Evolutionary conservation across 2,113 vertebrate genomes (phyloP).

Genomic region (Cebidichthys violaceus): DNA sequence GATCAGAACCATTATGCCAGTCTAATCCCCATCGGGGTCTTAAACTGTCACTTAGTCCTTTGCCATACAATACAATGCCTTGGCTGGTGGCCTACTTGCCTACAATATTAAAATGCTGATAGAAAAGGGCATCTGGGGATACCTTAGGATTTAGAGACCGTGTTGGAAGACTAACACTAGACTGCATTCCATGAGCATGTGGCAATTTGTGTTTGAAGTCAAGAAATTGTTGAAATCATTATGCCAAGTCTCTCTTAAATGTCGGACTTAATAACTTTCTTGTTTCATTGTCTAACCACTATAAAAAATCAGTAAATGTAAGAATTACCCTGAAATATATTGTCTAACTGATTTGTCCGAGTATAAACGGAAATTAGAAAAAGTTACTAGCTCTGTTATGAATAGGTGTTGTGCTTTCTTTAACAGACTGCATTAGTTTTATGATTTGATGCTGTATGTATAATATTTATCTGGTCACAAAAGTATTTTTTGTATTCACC

Average conservation of each 20-base stretch:
- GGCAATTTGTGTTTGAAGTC: constrained; percentile 72
- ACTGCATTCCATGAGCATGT: constrained; percentile 82
- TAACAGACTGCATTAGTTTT: constrained; percentile 79
- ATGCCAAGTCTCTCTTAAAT: constrained; percentile 55
- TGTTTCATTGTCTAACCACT: constrained; percentile 77
- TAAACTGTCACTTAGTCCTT: constrained; percentile 58
- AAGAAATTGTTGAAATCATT: constrained; percentile 63
- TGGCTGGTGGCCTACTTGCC: constrained; percentile 75
- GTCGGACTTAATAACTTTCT: constrained; percentile 55
- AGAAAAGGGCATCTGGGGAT: constrained; percentile 68
- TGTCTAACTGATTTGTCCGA: constrained; percentile 75
- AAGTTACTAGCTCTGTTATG: constrained; percentile 75
- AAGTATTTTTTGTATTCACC: constrained; percentile 91
- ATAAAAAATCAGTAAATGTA: constrained; percentile 77
- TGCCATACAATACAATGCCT: constrained; percentile 78
- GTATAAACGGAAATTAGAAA: constrained; percentile 74
- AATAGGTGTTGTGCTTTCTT: constrained; percentile 83
- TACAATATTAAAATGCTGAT: constrained; percentile 61
- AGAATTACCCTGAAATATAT: constrained; percentile 80
- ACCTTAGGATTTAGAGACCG: constrained; percentile 64
- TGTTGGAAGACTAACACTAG: constrained; percentile 60
- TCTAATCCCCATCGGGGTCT: constrained; percentile 62
- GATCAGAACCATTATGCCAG: constrained; percentile 70
- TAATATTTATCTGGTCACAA: constrained; percentile 87
- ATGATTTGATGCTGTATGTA: constrained; percentile 83